Conservation (phyloP, 2,113 vertebrate species). For the Paraplagusia blochii region DNA sequence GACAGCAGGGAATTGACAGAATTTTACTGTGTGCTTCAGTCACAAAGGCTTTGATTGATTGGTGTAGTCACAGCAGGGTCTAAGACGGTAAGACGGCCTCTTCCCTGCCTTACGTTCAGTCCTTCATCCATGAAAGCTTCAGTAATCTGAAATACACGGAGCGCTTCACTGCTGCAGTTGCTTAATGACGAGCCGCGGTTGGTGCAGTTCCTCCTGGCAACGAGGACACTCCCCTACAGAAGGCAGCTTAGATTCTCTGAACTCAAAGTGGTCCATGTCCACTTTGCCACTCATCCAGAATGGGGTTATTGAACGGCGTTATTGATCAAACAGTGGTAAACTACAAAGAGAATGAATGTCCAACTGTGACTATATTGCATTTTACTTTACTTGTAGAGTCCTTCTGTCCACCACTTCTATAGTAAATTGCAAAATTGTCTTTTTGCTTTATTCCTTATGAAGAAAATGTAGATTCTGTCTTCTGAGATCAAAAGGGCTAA, state of each 20-base stretch:
- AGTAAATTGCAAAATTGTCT: too few relatives aligned
- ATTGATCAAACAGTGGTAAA: conserved; percentile 55
- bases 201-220: conserved; percentile 13
- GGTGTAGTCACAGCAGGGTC: conserved; percentile 60
- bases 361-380: too few relatives aligned
- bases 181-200: conserved; percentile 37
- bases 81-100: conserved; percentile 35
- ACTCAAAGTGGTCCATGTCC: conserved; percentile 13
- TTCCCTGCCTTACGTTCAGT: conserved; percentile 24
- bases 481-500: too few relatives aligned
- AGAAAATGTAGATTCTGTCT: too few relatives aligned
- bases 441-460: too few relatives aligned
- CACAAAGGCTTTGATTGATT: conserved; percentile 54
- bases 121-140: conserved; percentile 49
- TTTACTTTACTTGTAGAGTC: too few relatives aligned
- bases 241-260: conserved; percentile 25
- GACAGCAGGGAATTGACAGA: conserved; percentile 30
- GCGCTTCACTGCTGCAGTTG: conserved; percentile 31
- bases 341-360: conserved; percentile 18
- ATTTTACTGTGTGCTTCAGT: conserved; percentile 35
- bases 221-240: conserved; percentile 3
- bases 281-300: conserved; percentile 31
- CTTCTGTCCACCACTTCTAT: too few relatives aligned
- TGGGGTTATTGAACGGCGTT: conserved; percentile 49
- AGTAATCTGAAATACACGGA: conserved; percentile 31